A percentile compares a stretch with the other conserved stretches of the same genome.
Evolutionary conservation across 2,797 vertebrate species (phyloP).

Genomic region (Thunnus albacares): DNA sequence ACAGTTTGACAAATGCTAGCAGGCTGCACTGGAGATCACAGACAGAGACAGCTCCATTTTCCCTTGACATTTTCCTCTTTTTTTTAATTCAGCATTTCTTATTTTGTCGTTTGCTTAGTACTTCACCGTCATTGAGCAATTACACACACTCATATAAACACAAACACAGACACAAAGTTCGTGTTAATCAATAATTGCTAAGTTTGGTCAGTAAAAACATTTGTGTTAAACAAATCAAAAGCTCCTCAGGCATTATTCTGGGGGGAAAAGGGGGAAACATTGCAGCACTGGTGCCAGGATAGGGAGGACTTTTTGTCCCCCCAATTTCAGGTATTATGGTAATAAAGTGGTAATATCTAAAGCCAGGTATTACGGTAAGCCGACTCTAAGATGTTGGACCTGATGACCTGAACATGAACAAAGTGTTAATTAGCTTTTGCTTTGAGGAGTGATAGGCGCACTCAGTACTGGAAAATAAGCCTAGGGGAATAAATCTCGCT

Average conservation of each 20-base stretch:
- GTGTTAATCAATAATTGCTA: conserved; percentile 27
- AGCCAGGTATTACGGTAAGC: too few relatives aligned
- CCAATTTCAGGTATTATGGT: too few relatives aligned
- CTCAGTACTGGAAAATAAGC: too few relatives aligned
- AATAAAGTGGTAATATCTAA: too few relatives aligned
- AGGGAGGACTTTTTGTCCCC: too few relatives aligned
- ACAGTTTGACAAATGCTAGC: conserved; percentile 36
- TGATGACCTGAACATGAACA: too few relatives aligned
- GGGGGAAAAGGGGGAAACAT: too few relatives aligned
- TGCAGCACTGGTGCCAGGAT: too few relatives aligned
- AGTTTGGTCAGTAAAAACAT: conserved; percentile 27
- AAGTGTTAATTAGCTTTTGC: too few relatives aligned
- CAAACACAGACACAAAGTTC: conserved; percentile 6
- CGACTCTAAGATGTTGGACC: too few relatives aligned
- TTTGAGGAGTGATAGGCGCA: too few relatives aligned
- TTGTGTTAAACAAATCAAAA: conserved; percentile 30
- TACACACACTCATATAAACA: conserved; percentile 4
- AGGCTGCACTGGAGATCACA: conserved; percentile 47
- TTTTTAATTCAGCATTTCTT: conserved; percentile 5
- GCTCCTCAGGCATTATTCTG: conserved; percentile 1
- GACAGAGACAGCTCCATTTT: not conserved
- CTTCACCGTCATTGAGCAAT: not conserved
- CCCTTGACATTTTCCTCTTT: not conserved
- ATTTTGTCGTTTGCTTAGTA: conserved; percentile 9
- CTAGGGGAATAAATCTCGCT: too few relatives aligned